Percentiles rank a stretch among this genome's conserved stretches.
Conservation (phyloP, 2,888 invertebrate species). For the Lithophane socia region DNA sequence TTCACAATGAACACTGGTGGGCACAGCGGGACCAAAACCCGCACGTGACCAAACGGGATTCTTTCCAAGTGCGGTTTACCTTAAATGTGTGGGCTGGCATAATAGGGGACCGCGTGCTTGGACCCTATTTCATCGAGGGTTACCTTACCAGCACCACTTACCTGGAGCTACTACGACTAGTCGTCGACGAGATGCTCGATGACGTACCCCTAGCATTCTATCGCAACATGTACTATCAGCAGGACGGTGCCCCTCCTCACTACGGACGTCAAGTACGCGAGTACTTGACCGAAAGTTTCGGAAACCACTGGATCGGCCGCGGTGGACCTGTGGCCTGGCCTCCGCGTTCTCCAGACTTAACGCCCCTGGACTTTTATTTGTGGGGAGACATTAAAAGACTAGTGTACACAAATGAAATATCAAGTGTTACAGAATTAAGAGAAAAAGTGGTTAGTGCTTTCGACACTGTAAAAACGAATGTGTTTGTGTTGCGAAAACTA, state of each 20-base stretch:
- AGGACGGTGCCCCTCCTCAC: neutral
- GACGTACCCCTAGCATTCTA: too few relatives aligned
- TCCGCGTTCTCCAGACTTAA: too few relatives aligned
- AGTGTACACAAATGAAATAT: neutral
- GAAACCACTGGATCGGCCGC: too few relatives aligned
- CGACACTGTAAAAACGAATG: too few relatives aligned
- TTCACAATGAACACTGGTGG: neutral
- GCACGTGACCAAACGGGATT: neutral
- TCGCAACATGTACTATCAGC: neutral
- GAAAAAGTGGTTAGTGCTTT: neutral
- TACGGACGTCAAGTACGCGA: neutral
- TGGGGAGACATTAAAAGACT: neutral
- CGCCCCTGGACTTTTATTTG: too few relatives aligned
- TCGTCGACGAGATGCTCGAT: too few relatives aligned
- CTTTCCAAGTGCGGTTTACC: neutral
- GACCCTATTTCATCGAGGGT: neutral
- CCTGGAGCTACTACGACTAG: too few relatives aligned
- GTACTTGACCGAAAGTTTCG: too few relatives aligned
- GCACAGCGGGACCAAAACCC: neutral
- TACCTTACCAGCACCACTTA: neutral
- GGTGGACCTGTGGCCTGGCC: too few relatives aligned
- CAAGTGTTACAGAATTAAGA: neutral
- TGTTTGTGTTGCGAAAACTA: neutral
- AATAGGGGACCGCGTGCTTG: neutral
- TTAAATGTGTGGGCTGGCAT: neutral